Base-by-base conservation (phyloP, 2,888 invertebrate species). In the Osedax fenrisi region DNA sequence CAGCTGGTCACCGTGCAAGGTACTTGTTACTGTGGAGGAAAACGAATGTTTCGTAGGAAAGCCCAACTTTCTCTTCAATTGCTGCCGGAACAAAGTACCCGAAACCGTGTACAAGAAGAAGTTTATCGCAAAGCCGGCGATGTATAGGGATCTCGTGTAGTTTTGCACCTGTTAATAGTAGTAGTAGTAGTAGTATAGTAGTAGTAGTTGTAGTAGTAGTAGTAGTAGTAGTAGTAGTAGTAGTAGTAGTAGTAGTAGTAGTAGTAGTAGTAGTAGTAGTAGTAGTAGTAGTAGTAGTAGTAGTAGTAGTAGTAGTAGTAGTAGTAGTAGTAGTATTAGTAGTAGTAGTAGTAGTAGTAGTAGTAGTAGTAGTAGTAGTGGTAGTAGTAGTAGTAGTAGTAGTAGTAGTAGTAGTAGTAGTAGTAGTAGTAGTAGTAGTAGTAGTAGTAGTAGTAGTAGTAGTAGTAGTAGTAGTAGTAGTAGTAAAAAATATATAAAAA, bases 41-140 rank as follows among this genome's bases (percentile, higher is more conserved):
- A 10, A 41, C 10, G 17, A 17, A 17, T 41, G 17, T 17, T 41
- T 41, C 5, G 41, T 41, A 5, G 5, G 5, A 5, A 41, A 10
- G 41, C 68, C 68, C n/a, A 79, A 68, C 3, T 78, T 73, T 23
- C 59, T 23, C 68, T 72, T 71, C 27, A 79, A 75, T 70, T 79
- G 79, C 24, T 79, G 76, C n/a, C 79, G 66, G 75, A 79, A 79
- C 3, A 79, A 75, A 17, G 76, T 41, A 2, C 79, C 79, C n/a
- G 77, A 77, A 26, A 79, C 68, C 0, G 79, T 79, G 77, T 78
- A 79, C 26, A 79, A 77, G 72, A 79, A 79, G 66, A 79, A 79
- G 76, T 79, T 79, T 75, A 77, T 78, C 25, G 79, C 78, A 61
- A 79, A 79, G 1, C 78, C 79, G 3, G 76, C 73, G 23, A 79